A percentile compares a stretch with the other conserved stretches of the same genome.
Evolutionary conservation across 2,113 vertebrate species (phyloP).

Genomic region (Panthera tigris): DNA sequence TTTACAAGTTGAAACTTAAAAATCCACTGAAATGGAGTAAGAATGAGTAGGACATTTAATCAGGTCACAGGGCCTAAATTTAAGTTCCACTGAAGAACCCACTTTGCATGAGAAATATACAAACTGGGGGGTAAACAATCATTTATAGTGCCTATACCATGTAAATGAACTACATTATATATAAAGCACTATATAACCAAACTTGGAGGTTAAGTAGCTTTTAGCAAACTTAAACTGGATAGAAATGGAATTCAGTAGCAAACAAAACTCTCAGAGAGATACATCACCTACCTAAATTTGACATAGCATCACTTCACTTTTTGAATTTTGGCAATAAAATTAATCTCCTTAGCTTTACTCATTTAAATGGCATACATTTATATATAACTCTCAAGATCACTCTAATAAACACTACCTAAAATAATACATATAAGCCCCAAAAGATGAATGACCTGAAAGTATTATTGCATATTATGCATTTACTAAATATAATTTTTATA

Average conservation of each 20-base stretch:
- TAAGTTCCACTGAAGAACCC: not conserved
- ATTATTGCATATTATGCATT: not conserved
- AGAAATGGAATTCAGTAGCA: constrained; percentile 51
- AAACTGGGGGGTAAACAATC: constrained; percentile 15
- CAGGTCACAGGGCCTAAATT: not conserved
- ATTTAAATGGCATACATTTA: constrained; percentile 51
- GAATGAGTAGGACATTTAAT: constrained; percentile 7
- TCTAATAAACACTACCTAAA: constrained; percentile 40
- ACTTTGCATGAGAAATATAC: not conserved
- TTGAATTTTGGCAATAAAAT: constrained; percentile 66
- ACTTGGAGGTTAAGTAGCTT: constrained; percentile 23
- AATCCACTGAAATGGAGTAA: not conserved
- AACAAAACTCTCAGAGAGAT: constrained; percentile 61
- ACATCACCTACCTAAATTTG: constrained; percentile 69
- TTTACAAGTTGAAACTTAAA: not conserved
- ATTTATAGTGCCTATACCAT: not conserved
- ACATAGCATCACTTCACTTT: constrained; percentile 51
- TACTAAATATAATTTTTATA: constrained; percentile 43
- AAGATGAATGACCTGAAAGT: constrained; percentile 6
- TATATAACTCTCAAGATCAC: constrained; percentile 30
- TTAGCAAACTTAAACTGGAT: constrained; percentile 31
- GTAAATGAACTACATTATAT: not conserved
- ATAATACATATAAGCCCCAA: constrained; percentile 29
- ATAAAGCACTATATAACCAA: constrained; percentile 33
- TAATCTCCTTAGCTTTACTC: constrained; percentile 60